These are phyloP conservation scores for Bradypodion ventrale DNA, from an alignment of 2,797 vertebrate genomes.

Conservation along the genomic window DNA sequence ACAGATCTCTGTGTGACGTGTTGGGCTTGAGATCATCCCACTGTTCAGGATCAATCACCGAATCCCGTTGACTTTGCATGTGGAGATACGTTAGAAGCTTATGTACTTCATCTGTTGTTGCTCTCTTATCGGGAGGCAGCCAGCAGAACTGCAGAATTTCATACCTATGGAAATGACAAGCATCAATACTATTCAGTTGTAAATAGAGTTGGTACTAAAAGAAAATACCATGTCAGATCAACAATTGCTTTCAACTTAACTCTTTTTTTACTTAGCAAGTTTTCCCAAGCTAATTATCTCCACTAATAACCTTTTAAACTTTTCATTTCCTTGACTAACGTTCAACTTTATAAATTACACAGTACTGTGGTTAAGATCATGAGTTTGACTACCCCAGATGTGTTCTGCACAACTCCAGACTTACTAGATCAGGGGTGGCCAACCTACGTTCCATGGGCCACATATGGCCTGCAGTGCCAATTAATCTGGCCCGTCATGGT, in stretches of 20 bases:
- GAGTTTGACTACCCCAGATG: background rate
- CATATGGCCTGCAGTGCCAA: no score
- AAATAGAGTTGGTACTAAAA: background rate
- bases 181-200: constrained; percentile 16
- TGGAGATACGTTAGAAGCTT: constrained; percentile 93
- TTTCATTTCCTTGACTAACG: background rate
- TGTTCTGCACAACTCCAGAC: background rate
- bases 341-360: background rate
- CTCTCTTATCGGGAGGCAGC: constrained; percentile 90
- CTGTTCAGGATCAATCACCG: constrained; percentile 92
- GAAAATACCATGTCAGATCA: background rate
- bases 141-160: constrained; percentile 98
- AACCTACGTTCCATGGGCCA: no score
- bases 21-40: constrained; percentile 96
- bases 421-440: no score
- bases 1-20: constrained; percentile 80
- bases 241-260: background rate
- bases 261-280: background rate
- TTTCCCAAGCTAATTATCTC: background rate
- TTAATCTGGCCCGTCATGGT: no score
- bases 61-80: constrained; percentile 95
- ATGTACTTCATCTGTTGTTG: constrained; percentile 94
- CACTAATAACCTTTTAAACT: background rate
- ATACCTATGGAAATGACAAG: constrained; percentile 77
- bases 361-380: no score